Evolutionary conservation across 2,113 vertebrate genomes (phyloP), one percentile per base, ranked within the genome.

Genomic region (Salvelinus namaycush): DNA sequence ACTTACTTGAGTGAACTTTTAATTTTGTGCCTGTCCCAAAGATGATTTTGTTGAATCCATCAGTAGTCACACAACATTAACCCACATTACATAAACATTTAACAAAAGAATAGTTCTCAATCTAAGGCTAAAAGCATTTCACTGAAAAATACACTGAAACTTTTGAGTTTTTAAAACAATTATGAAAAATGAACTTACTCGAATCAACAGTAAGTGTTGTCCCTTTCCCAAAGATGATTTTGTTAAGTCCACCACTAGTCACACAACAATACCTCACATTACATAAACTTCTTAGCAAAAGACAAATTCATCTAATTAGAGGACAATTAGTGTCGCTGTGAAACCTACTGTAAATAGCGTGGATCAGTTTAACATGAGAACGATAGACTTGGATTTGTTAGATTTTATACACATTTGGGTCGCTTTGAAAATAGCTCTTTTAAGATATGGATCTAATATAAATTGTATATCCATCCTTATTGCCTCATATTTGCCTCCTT

Each of bases 231-330:
- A 73, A 69, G 3, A 79, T 24, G 8, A 79, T 24, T 20, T 73
- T 69, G 3, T n/a, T 27, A 44, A 44, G 24, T 24, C 49, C 13
- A 11, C 81, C 77, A 80, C 65, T 39, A 85, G 68, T 76, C 76
- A 85, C 87, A 86, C 87, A 73, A 24, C 74, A 27, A 14, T 13
- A 20, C 57, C 34, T 5, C 24, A 9, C 75, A 75, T 24, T 51
- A 65, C 76, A 70, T 44, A 71, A 85, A 79, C 73, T 1, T 34
- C 34, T 34, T 34, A 34, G 34, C 5, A 34, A 8, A 34, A 34
- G 1, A 34, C 34, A 34, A 6, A 34, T 34, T 34, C 5, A 7
- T 34, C 34, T 34, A 34, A 31, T 31, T 31, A 31, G 31, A 31
- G 5, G 1, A 31, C 4, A 31, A 31, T 31, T 31, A 5, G 5